Conservation (phyloP, 2,113 vertebrate species). For the Peucedramus taeniatus region DNA sequence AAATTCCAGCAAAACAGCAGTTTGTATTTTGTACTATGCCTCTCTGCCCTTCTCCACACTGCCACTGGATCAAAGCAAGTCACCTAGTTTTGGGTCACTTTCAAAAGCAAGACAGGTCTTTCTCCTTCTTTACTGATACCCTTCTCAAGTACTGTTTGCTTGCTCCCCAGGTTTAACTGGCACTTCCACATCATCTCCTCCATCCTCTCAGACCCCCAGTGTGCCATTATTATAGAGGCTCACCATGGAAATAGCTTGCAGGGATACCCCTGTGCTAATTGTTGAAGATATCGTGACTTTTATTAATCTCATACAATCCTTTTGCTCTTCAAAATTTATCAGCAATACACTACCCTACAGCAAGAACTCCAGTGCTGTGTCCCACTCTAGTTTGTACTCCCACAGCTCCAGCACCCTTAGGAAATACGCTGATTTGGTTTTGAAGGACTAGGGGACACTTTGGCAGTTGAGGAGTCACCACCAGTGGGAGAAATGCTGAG, state of each 20-base stretch:
- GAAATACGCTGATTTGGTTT: neutral
- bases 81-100: neutral
- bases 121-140: neutral
- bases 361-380: neutral
- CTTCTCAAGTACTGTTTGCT: neutral
- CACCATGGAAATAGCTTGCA: neutral
- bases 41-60: neutral
- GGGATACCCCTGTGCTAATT: neutral
- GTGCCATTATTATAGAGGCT: neutral
- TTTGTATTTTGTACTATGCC: neutral
- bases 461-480: neutral
- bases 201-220: neutral
- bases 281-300: neutral
- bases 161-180: neutral
- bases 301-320: neutral
- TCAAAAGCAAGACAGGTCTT: neutral
- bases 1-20: neutral
- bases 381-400: neutral
- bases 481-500: neutral
- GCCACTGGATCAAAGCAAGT: neutral
- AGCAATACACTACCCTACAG: neutral
- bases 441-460: neutral
- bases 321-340: neutral
- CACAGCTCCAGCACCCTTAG: neutral
- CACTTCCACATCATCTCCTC: neutral